Evolutionary conservation across 2,113 vertebrate species (phyloP), one percentile per base, ranked within the genome.

Genomic region (Piprites chloris): DNA sequence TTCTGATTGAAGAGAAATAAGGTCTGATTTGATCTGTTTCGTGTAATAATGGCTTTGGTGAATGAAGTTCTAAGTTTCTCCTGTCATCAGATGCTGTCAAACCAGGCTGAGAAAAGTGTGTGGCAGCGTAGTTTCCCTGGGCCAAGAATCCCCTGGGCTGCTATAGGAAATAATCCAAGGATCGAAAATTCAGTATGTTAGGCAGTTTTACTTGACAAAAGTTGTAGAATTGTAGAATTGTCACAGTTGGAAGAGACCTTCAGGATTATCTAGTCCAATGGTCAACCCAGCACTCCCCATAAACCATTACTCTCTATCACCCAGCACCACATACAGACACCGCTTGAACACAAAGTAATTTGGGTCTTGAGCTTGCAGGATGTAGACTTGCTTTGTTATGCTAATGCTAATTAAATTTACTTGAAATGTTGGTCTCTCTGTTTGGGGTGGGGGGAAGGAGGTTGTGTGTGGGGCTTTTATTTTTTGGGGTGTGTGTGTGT

Each of bases 381-480:
- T 44, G 69, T 47, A 62, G 30, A 39, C 20, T 16, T 73, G 19
- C 12, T 58, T 56, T 85, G 15, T 74, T 76, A 33, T 35, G 16
- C 26, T 72, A 55, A 27, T 27, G 15, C 13, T 89, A 46, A 66
- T 49, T 3, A 62, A 47, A 8, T 77, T 63, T 59, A 50, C 11
- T 20, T n/a, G 13, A 83, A 85, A 68, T 16, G 4, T 28, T 90
- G 15, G 9, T 47, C 16, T 82, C 71, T 67, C 44, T 66, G 12
- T 58, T 93, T 35, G 55, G 35, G 33, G 30, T 17, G 14, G 2
- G 10, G 5, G 9, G 1, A 23, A 14, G 3, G 28, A 19, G 3
- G 3, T 0, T 59, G 12, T 46, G 44, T 28, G 3, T 78, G 30
- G 6, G 2, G 3, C 1, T 4, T n/a, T 46, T 72, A 21, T 3